Base-by-base conservation (phyloP, 2,113 vertebrate genomes). In the Calidris pygmaea region DNA sequence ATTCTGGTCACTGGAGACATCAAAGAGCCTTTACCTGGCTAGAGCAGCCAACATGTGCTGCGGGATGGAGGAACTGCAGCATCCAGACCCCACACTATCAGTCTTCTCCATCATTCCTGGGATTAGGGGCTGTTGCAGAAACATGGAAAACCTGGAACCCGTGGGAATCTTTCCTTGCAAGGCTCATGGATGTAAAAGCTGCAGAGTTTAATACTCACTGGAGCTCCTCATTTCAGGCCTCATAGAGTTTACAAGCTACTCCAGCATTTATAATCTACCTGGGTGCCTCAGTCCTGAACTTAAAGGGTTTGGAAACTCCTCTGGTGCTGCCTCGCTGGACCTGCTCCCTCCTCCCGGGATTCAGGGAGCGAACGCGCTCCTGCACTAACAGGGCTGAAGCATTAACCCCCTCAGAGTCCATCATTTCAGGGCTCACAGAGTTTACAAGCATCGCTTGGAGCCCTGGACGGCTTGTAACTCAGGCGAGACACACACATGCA, bases 221-320 rank as follows among this genome's bases (percentile, higher is more conserved):
- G 95, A 96, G 87, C 59, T 50, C 66, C 71, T 75, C 66, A 23
- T 96, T 96, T 94, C 93, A 95, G 92, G 95, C 85, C 87, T 93
- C 74, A 50, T 8, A 37, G 90, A 89, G 50, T 90, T 97, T 95
- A 96, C 92, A 83, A 92, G 92, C 85, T 88, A 47, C 50, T 47
- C 75, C 75, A 37, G 67, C 2, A n/a, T 92, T 93, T 92, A 94
- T 72, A 76, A 88, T 30, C 71, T 88, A 85, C 63, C 75, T 76
- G 90, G 83, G 85, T 83, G 79, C 83, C 75, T 90, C 71, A 27
- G 2, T n/a, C 75, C 66, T 56, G 48, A 48, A 71, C 30, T 93
- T 35, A 52, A 1, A 21, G 76, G 24, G 24, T 48, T 68, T 92
- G 45, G 71, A 41, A 82, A 24, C 71, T 79, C 52, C 75, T 79